A percentile compares a stretch with the other conserved stretches of the same genome.
These are phyloP conservation scores for Callinectes sapidus DNA, from an alignment of 2,888 invertebrate species.

Conservation along the genomic window DNA sequence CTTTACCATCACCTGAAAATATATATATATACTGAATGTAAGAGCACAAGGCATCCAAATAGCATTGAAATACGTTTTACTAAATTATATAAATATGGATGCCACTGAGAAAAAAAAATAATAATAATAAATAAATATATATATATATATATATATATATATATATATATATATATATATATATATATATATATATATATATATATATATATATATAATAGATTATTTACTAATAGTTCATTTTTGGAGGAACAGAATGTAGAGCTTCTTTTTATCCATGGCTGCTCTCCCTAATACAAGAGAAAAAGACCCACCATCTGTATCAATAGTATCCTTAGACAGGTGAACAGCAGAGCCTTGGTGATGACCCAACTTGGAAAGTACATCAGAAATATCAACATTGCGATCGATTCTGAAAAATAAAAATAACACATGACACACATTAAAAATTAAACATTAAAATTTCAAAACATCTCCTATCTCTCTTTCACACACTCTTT, in stretches of 20 bases:
- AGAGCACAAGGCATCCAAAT: too few species aligned
- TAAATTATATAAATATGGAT: background rate
- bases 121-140: too few species aligned
- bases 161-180: too few species aligned
- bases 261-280: too few species aligned
- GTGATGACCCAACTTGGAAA: conserved; percentile 70
- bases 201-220: too few species aligned
- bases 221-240: too few species aligned
- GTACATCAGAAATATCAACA: conserved; percentile 69
- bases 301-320: conserved; percentile 49
- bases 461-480: background rate
- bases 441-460: background rate
- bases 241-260: too few species aligned
- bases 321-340: conserved; percentile 72
- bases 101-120: too few species aligned
- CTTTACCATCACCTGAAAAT: conserved; percentile 58
- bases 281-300: background rate
- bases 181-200: too few species aligned
- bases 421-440: background rate
- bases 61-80: background rate
- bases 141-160: too few species aligned
- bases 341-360: conserved; percentile 72
- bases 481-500: background rate
- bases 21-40: background rate
- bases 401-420: conserved; percentile 66